Conservation (phyloP, 2,888 invertebrate species). For the Machimus atricapillus region DNA sequence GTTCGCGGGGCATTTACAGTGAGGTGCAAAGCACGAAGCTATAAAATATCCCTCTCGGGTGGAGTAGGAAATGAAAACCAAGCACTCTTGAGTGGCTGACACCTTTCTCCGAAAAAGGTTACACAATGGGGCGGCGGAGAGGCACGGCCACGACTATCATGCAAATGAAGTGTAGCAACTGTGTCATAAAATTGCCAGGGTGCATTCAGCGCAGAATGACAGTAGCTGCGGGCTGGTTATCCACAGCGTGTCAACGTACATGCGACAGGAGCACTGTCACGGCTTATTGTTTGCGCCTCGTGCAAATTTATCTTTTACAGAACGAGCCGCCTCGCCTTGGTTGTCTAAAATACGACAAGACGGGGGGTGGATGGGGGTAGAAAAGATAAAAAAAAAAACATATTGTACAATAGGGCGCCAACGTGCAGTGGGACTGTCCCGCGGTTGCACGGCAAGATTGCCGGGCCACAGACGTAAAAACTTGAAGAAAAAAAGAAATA, state of each 20-base stretch:
- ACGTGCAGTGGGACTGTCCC: background rate
- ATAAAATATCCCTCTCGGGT: slow-evolving; percentile 31
- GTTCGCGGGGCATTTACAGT: background rate
- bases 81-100: slow-evolving; percentile 26
- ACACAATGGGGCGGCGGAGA: slow-evolving; percentile 22
- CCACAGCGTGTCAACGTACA: slow-evolving; percentile 34
- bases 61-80: slow-evolving; percentile 38
- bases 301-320: slow-evolving; percentile 33
- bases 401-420: background rate
- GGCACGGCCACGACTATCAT: slow-evolving; percentile 29
- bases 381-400: background rate
- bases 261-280: slow-evolving; percentile 38
- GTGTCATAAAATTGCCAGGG: slow-evolving; percentile 38
- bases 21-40: slow-evolving; percentile 18
- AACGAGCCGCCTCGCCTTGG: slow-evolving; percentile 1
- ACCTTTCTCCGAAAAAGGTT: slow-evolving; percentile 36
- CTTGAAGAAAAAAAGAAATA: background rate
- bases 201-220: slow-evolving; percentile 38
- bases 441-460: background rate
- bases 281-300: slow-evolving; percentile 33
- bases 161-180: slow-evolving; percentile 37
- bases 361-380: background rate
- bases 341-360: slow-evolving; percentile 5
- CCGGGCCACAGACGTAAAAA: slow-evolving; percentile 4
- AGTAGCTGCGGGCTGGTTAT: slow-evolving; percentile 38